Base-by-base conservation (phyloP, 2,113 vertebrate genomes). In the Porphyrio hochstetteri region DNA sequence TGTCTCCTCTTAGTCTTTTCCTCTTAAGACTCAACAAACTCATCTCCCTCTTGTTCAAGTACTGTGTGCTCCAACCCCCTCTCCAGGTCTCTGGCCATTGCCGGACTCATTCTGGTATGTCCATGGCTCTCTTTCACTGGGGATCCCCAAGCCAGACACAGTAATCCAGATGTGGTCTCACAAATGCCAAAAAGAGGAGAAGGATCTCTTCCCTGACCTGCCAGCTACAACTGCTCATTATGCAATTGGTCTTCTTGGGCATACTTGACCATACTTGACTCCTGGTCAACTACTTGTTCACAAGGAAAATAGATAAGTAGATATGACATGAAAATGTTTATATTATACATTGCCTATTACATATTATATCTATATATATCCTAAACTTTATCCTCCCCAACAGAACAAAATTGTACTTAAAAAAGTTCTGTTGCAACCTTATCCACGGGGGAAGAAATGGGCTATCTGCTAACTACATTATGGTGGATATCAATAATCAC, bases 401-500 rank as follows among this genome's bases (percentile, higher is more conserved):
- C 3, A 44, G 74, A 93, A 90, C 40, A 71, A 68, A 75, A 88
- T 16, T 59, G 69, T 52, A 68, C 78, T 85, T 92, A 23, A 88
- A 91, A 74, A 71, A 75, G 56, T 82, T 93, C 64, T 91, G 7
- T 79, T 91, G 69, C 77, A 96, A 48, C 33, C 33, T 82, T 86
- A 95, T 64, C 77, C 86, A 64, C 48, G 82, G 86, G 2, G 3
- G 81, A 95, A 91, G 61, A 93, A 94, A 96, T 76, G 83, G 74
- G 55, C 53, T 95, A 91, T 93, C 95, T 96, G 88, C 81, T 96
- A 94, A 96, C 92, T 96, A 23, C 86, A 97, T 96, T 96, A 93
- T 25, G 61, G 82, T 55, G 93, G 71, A 82, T 89, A 95, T 95
- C 93, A 79, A 53, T 83, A 93, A 59, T 89, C 93, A 69, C 95